Evolutionary conservation across 2,888 invertebrate species (phyloP), one percentile per base, ranked within the genome.

Genomic region (Orchestes rusci): DNA sequence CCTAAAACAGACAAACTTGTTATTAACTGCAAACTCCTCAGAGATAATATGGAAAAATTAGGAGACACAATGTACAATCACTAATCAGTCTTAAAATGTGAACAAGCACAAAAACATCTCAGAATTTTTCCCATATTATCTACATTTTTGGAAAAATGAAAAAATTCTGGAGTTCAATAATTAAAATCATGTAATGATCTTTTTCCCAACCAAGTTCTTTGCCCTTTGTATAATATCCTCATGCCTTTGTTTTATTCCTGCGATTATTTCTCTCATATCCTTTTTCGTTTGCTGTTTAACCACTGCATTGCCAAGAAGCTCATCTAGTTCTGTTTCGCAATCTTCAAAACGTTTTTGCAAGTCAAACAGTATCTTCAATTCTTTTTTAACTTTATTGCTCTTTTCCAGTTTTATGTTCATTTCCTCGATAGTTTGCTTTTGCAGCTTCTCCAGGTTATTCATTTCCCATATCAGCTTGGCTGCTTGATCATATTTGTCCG

Each of bases 391-490:
- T 43, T 58, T 62, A 27, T 55, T 53, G 13, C 33, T 28, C 3
- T 57, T 57, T 1, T 51, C 39, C 2, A 65, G 39, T 39, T 59
- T 63, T 3, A 53, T 51, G 16, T 58, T 56, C 56, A 68, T 58
- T 65, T 61, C 71, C 56, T 52, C 63, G 56, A 53, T 69, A 16
- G 54, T 66, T 55, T 58, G 68, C 57, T 57, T 65, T 64, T 55
- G 70, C 56, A 58, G 61, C 56, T 57, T 68, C 56, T 53, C 66
- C 50, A 54, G 62, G 57, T 58, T 70, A 55, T 57, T 64, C 57
- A 52, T 70, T 55, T 61, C 70, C 66, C 61, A 72, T 56, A 58
- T 66, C 53, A 55, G 59, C 56, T 53, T 72, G 58, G 60, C 70
- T 19, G 59, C 58, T 28, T 62, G 53, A 10, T 58, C 55, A 2